These are phyloP conservation scores for Crepidodera aurea DNA, from an alignment of 2,888 invertebrate genomes.

Conservation along the genomic window DNA sequence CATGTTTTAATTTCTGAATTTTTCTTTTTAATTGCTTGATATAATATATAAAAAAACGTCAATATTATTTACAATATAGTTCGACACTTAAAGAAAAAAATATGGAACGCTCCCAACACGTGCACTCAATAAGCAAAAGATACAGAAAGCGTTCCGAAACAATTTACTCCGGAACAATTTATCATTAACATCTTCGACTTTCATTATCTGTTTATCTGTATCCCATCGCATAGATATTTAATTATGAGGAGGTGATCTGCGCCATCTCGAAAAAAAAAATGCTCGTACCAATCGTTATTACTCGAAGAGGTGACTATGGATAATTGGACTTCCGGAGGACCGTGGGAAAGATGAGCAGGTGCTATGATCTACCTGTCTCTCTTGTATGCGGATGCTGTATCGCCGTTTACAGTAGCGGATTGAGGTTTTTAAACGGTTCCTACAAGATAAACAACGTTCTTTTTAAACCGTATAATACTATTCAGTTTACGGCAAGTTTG, in stretches of 20 bases:
- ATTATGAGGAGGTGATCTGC: conserved; percentile 4
- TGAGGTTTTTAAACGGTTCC: no score
- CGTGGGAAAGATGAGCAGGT: conserved; percentile 61
- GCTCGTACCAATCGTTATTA: conserved; percentile 38
- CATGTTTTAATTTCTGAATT: no score
- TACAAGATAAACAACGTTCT: no score
- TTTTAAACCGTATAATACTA: no score
- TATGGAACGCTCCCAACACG: no score
- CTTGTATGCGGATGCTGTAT: conserved; percentile 17
- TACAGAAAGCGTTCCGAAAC: no score
- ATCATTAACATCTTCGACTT: not conserved
- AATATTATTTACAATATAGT: no score
- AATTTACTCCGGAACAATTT: not conserved
- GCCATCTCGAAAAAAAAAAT: conserved; percentile 13
- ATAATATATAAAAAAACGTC: no score
- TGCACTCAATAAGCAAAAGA: no score
- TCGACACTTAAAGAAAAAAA: no score
- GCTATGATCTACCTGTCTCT: conserved; percentile 46
- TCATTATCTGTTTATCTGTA: not conserved
- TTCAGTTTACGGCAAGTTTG: no score
- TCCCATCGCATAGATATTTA: not conserved
- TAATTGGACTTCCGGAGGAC: conserved; percentile 62
- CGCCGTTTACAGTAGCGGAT: not conserved
- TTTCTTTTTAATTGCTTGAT: no score
- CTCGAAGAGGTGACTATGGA: conserved; percentile 55